Evolutionary conservation across 2,888 invertebrate genomes (phyloP), one percentile per base, ranked within the genome.

Genomic region (Aspidapion aeneum): DNA sequence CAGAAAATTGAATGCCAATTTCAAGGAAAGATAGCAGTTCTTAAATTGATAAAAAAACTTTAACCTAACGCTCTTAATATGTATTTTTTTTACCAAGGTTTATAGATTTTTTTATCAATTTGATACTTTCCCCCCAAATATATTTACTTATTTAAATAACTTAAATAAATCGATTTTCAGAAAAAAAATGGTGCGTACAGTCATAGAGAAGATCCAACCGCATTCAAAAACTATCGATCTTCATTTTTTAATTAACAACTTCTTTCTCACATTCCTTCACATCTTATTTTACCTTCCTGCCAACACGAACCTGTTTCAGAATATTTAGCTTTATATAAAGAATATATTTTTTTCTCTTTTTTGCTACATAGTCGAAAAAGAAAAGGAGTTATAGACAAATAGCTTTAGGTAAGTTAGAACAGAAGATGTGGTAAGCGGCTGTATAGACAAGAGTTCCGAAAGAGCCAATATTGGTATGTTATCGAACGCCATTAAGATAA

Each of bases 151-250:
- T n/a, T n/a, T n/a, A n/a, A n/a, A n/a, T n/a, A n/a, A n/a, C n/a
- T n/a, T n/a, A n/a, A n/a, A n/a, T n/a, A n/a, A n/a, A n/a, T n/a
- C n/a, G n/a, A n/a, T n/a, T n/a, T n/a, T n/a, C n/a, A n/a, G n/a
- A n/a, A 48, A 48, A 48, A 48, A 16, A 48, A 48, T 16, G 16
- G 16, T 48, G 49, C 49, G 16, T 9, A 16, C 49, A 12, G 18
- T 5, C 5, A 20, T 55, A 19, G 16, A 7, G 55, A 55, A 55
- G 19, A 55, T 20, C 20, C 18, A 7, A 19, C 19, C 57, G 20
- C 20, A 17, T 20, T 21, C 16, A 57, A 21, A 21, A 21, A 57
- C 57, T n/a, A 57, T 21, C 20, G 21, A 57, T 57, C 22, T 22
- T 21, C 21, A n/a, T 21, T 57, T 35, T 35, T 35, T 35, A 35